Percentiles rank a stretch among this genome's conserved stretches.
Conservation (phyloP, 2,113 vertebrate genomes). For the Pygoscelis antarcticus region DNA sequence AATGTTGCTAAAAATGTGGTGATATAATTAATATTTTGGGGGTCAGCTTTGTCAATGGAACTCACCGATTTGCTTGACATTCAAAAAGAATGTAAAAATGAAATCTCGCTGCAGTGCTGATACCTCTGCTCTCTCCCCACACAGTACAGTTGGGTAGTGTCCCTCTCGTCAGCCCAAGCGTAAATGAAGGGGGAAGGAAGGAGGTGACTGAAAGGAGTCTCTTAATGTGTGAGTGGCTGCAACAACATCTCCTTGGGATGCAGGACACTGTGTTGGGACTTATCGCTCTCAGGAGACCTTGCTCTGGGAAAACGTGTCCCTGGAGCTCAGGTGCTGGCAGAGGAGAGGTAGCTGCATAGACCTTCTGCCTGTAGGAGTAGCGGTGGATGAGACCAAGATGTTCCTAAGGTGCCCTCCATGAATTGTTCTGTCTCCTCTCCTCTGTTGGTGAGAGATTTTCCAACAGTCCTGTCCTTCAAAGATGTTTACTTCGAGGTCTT, state of each 20-base stretch:
- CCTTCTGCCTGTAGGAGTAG: background rate
- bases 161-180: background rate
- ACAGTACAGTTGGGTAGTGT: background rate
- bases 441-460: background rate
- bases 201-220: background rate
- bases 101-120: background rate
- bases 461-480: background rate
- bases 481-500: background rate
- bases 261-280: background rate
- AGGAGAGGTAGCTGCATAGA: background rate
- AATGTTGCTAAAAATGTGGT: background rate
- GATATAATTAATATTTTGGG: background rate
- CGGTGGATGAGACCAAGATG: background rate
- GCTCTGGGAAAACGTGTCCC: accelerated
- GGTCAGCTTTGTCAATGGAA: background rate
- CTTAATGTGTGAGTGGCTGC: background rate
- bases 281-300: accelerated
- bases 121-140: background rate
- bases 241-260: background rate
- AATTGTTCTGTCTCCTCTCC: background rate
- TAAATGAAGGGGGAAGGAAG: background rate
- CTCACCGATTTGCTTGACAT: background rate
- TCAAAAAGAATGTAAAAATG: background rate
- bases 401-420: background rate
- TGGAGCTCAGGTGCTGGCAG: background rate